Evolutionary conservation across 2,888 invertebrate genomes (phyloP).

Genomic region (Torymus tubicola): DNA sequence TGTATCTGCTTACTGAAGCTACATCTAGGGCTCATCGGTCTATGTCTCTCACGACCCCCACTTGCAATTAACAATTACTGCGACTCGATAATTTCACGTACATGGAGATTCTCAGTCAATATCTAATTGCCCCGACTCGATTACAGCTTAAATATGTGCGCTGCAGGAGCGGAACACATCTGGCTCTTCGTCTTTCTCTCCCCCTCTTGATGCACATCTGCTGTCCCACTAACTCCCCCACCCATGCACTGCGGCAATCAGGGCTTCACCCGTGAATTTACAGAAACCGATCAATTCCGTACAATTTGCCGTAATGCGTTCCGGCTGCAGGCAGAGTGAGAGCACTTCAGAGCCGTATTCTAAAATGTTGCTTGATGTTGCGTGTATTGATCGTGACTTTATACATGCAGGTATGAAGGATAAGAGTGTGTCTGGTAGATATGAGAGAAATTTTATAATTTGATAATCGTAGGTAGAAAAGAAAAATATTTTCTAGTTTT

Average conservation of each 20-base stretch:
- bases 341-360: too few species aligned
- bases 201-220: not conserved
- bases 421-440: too few species aligned
- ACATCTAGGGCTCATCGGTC: too few species aligned
- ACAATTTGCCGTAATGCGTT: not conserved
- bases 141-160: conserved; percentile 23
- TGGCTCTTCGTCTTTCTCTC: not conserved
- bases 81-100: conserved; percentile 5
- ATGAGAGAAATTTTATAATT: too few species aligned
- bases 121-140: conserved; percentile 40
- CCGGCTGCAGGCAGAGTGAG: not conserved
- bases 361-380: too few species aligned
- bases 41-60: too few species aligned
- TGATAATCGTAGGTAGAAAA: too few species aligned
- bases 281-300: conserved; percentile 10
- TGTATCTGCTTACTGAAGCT: too few species aligned
- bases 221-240: conserved; percentile 3
- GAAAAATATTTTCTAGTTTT: too few species aligned
- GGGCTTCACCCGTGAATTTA: conserved; percentile 2
- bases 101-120: conserved; percentile 30
- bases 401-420: too few species aligned
- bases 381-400: too few species aligned
- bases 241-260: not conserved
- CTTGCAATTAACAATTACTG: not conserved
- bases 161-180: not conserved